Evolutionary conservation across 1,140 invertebrate species (phyloP).

Genomic region (Dufourea novaeangliae): DNA sequence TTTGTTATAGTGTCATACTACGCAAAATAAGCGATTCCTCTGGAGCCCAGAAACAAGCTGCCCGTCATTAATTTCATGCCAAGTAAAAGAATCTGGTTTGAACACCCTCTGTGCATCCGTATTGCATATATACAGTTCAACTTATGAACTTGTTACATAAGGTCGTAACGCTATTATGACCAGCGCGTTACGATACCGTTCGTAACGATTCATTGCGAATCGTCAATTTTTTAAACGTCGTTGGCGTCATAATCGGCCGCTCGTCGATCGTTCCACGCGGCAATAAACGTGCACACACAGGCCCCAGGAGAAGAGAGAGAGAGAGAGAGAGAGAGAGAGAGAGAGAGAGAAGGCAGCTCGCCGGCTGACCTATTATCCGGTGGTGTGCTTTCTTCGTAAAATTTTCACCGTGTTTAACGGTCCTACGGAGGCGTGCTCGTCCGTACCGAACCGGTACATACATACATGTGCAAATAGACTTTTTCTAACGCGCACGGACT

Average conservation of each 20-base stretch:
- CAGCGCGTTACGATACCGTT: too few relatives aligned
- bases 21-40: too few relatives aligned
- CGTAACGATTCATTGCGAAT: not conserved
- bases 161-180: not conserved
- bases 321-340: too few relatives aligned
- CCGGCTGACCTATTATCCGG: slow-evolving; percentile 42
- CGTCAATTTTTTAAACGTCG: not conserved
- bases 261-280: not conserved
- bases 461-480: slow-evolving; percentile 24
- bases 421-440: slow-evolving; percentile 42
- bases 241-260: not conserved
- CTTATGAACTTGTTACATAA: not conserved
- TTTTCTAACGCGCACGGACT: slow-evolving; percentile 33
- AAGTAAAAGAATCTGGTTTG: too few relatives aligned
- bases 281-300: too few relatives aligned
- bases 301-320: too few relatives aligned
- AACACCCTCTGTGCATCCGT: too few relatives aligned
- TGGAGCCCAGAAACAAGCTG: too few relatives aligned
- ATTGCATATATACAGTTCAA: too few relatives aligned
- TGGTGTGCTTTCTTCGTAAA: slow-evolving; percentile 41
- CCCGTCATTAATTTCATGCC: too few relatives aligned
- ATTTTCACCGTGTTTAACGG: slow-evolving; percentile 57
- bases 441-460: slow-evolving; percentile 19
- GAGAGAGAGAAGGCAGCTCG: too few relatives aligned
- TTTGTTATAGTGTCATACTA: too few relatives aligned